These are phyloP conservation scores for Zhuqinia jingwanae DNA, from an alignment of 2,888 invertebrate genomes.

Conservation along the genomic window DNA sequence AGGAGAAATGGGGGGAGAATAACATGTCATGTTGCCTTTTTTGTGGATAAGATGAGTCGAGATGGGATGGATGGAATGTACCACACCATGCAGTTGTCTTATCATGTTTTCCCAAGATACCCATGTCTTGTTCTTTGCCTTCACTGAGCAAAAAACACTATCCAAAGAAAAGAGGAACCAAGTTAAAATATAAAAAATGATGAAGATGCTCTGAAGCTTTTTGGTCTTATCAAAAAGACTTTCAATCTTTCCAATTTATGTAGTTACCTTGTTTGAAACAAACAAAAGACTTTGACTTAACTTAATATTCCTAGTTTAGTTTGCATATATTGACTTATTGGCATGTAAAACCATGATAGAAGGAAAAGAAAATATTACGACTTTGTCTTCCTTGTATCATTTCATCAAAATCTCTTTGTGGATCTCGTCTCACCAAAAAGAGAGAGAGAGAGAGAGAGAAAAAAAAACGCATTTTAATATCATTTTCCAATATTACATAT, in stretches of 20 bases:
- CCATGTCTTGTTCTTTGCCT: neutral
- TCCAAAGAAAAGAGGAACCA: neutral
- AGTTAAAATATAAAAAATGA: neutral
- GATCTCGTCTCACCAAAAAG: neutral
- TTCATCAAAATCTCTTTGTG: neutral
- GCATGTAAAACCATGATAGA: too few relatives aligned
- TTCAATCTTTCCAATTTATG: too few relatives aligned
- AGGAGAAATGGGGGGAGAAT: too few relatives aligned
- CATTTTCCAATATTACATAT: neutral
- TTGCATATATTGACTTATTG: too few relatives aligned
- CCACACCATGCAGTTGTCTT: conserved; percentile 43
- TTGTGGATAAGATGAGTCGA: neutral
- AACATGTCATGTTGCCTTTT: conserved; percentile 6
- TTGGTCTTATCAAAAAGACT: too few relatives aligned
- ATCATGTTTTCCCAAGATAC: conserved; percentile 58
- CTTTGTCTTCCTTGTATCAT: too few relatives aligned
- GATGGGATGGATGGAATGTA: conserved; percentile 13
- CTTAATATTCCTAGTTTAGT: too few relatives aligned
- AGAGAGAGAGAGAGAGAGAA: neutral
- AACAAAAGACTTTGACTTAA: too few relatives aligned
- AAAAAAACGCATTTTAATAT: conserved; percentile 30
- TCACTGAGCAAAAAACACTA: neutral
- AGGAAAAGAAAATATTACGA: too few relatives aligned
- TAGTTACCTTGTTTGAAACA: too few relatives aligned
- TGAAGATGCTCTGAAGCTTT: too few relatives aligned